Percentiles rank a stretch among this genome's conserved stretches.
Conservation (phyloP, 1,140 invertebrate genomes). For the Procambarus virginalis region DNA sequence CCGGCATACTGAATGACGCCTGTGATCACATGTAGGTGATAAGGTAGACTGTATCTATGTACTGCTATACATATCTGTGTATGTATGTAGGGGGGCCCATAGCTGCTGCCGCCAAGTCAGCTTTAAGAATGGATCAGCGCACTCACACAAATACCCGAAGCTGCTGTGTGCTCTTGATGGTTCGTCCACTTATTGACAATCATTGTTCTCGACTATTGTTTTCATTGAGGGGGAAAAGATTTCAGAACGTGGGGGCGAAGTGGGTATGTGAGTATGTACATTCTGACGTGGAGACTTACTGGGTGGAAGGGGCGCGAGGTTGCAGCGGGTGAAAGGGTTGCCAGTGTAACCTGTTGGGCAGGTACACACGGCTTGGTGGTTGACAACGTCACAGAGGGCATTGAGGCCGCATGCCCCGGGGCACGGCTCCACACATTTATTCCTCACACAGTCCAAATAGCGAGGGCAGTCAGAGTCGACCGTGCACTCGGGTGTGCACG, state of each 20-base stretch:
- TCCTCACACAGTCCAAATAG: constrained; percentile 84
- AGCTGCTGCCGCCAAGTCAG: too few species aligned
- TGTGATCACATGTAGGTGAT: too few species aligned
- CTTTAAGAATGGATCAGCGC: too few species aligned
- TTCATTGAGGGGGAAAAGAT: neutral
- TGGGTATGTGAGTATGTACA: too few species aligned
- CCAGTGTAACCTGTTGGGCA: constrained; percentile 78
- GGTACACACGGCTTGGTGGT: constrained; percentile 81
- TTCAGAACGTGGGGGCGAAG: too few species aligned
- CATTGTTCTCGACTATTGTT: neutral
- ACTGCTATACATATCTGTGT: too few species aligned
- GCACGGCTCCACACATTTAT: constrained; percentile 86
- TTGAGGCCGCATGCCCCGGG: constrained; percentile 82
- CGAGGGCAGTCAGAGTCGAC: constrained; percentile 83
- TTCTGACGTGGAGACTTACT: neutral
- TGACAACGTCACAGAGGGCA: constrained; percentile 83
- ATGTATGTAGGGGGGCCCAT: too few species aligned
- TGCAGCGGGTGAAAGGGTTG: constrained; percentile 76
- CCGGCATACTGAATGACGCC: too few species aligned
- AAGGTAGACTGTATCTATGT: too few species aligned
- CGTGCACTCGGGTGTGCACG: constrained; percentile 85
- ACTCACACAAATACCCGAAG: neutral
- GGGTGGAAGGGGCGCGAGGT: neutral
- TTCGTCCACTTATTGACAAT: neutral
- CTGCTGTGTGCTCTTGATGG: neutral